Evolutionary conservation across 2,797 vertebrate genomes (phyloP), one percentile per base, ranked within the genome.

Genomic region (Chanos chanos): DNA sequence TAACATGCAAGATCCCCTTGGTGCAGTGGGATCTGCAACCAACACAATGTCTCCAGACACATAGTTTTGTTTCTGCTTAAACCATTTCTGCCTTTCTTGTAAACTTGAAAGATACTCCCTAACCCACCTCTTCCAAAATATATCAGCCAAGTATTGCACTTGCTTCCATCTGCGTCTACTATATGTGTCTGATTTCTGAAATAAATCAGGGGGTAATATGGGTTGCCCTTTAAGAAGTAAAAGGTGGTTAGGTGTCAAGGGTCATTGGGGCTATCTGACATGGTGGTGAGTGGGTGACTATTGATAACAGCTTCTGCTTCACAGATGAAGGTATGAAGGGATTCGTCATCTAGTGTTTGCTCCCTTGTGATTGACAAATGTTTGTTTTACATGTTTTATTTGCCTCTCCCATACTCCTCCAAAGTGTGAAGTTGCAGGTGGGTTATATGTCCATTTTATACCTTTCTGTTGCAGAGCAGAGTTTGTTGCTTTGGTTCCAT

Each of bases 101-200:
- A 31, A 8, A 18, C n/a, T 34, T 21, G 8, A 7, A 33, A 47
- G 28, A 36, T 45, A 21, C 8, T 36, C n/a, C 24, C 16, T 34
- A 49, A 16, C 12, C 16, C 16, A 44, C 79, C 81, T 44, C 79
- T 76, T 28, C 27, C 27, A 28, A 4, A 28, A 39, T 1, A 5
- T 15, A 2, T 39, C 13, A 3, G 27, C 27, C 4, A 16, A 16
- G 13, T 16, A n/a, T 39, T 39, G 36, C 15, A 39, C 13, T 7
- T 15, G 36, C 2, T 39, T 16, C 36, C 15, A 39, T 16, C 15
- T 39, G 5, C n/a, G 5, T 6, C 2, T 39, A 39, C 4, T 16
- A 13, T 39, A 34, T 3, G n/a, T 2, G 10, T 34, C 33, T 34
- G 10, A 34, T 4, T 34, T n/a, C 3, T 34, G 33, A n/a, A 34